Base-by-base conservation (phyloP, 1,140 invertebrate species). In the Vanessa atalanta region DNA sequence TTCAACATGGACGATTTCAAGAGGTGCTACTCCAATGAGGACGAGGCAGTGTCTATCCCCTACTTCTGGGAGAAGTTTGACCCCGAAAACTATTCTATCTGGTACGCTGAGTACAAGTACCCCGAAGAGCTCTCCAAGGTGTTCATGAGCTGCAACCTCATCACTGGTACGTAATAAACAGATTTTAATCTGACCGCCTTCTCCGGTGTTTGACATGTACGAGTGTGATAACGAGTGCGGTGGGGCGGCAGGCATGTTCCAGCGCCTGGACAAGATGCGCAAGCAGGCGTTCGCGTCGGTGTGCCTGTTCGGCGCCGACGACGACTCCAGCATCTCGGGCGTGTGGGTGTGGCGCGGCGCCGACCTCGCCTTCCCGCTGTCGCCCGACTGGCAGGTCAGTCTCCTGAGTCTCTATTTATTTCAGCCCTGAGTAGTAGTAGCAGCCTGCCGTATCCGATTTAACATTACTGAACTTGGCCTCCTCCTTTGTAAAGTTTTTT, bases 41-140 rank as follows among this genome's bases (percentile, higher is more conserved):
- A 99, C 70, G 98, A 98, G 86, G 93, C 95, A 47, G 96, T 97
- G 84, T 99, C 99, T 51, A 96, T 99, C 85, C 98, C 98, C 3
- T 99, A 98, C 88, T 99, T 99, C 94, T 99, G 98, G 97, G 95
- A 99, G 84, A 98, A 99, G 89, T 99, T 99, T 93, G 99, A 99
- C 90, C 94, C 97, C 23, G 96, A 99, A 88, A 95, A 99, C 92
- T 99, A 99, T 93, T 99, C 98, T 63, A 98, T 99, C 88, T 99
- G 99, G 99, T 96, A 95, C 72, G 96, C 97, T 71, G 98, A 99
- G 94, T 99, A 99, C 94, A 99, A 99, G 92, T 99, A 98, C 90
- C 96, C 96, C 70, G 94, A 99, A 77, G 98, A 99, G 92, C 94
- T 99, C 11, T 94, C 96, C 78, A 97, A 98, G 90, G 96, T 97